phyloP scores from a whole-genome alignment of 2,113 vertebrate species.

The Castor canadensis region DNA sequence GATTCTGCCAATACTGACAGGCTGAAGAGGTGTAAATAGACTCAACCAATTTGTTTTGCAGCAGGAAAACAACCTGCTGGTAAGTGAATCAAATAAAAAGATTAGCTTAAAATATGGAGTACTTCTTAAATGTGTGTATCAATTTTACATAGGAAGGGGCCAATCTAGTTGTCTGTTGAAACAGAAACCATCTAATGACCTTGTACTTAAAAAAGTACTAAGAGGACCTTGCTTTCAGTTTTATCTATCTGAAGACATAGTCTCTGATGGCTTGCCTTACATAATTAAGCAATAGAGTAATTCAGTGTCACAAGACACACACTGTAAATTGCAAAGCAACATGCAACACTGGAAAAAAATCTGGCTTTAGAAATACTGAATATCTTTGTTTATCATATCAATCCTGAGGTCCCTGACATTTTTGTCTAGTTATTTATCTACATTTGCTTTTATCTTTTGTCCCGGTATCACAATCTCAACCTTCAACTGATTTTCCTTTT shows the following conservation, averaged over 20 bases:
- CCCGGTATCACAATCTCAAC: not conserved
- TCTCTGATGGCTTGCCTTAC: not conserved
- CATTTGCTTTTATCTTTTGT: not conserved
- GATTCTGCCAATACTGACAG: conserved; percentile 14
- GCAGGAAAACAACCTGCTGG: conserved; percentile 37
- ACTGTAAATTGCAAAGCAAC: not conserved
- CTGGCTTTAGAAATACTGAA: not conserved
- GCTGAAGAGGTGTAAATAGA: not conserved
- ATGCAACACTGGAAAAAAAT: not conserved
- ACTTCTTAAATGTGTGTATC: conserved; percentile 3
- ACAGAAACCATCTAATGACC: not conserved
- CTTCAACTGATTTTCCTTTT: conserved; percentile 30
- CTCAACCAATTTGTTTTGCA: not conserved
- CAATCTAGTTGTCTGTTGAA: not conserved
- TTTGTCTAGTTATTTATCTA: conserved; percentile 8
- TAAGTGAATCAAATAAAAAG: conserved; percentile 15
- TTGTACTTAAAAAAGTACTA: conserved; percentile 8
- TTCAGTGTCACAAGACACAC: not conserved
- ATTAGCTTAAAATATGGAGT: not conserved
- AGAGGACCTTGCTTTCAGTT: not conserved
- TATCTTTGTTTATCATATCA: not conserved
- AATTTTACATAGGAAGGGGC: not conserved
- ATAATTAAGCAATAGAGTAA: conserved; percentile 14
- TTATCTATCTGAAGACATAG: not conserved
- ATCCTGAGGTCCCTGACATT: not conserved